phyloP scores from a whole-genome alignment of 2,888 invertebrate species.

The Agriotes lineatus region DNA sequence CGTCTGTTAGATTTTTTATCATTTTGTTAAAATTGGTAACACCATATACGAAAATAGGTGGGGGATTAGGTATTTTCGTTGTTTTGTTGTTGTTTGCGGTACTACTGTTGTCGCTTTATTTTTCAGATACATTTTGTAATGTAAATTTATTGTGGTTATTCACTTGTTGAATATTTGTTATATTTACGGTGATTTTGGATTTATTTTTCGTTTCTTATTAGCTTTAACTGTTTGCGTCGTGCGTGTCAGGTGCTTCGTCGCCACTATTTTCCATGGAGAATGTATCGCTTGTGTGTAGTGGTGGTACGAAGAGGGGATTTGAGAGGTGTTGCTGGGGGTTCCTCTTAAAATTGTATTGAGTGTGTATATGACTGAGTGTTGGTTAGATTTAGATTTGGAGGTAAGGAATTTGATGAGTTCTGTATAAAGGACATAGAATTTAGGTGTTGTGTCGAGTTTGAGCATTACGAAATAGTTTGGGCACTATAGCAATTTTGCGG shows the following conservation, averaged over 20 bases:
- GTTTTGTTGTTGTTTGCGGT: background rate
- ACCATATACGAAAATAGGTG: too few species aligned
- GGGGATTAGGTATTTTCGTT: background rate
- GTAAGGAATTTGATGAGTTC: background rate
- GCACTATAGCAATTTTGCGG: background rate
- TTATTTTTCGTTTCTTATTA: too few species aligned
- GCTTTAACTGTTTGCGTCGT: too few species aligned
- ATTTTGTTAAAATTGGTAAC: too few species aligned
- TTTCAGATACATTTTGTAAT: background rate
- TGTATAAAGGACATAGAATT: background rate
- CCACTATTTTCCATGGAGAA: background rate
- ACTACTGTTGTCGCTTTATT: background rate
- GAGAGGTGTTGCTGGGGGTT: background rate
- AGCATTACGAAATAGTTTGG: background rate
- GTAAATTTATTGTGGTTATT: background rate
- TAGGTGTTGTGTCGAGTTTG: background rate
- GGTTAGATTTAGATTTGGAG: background rate
- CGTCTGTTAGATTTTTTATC: too few species aligned
- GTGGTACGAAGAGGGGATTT: background rate
- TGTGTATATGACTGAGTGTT: background rate
- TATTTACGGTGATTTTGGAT: too few species aligned
- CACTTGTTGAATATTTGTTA: background rate
- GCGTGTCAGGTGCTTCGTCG: too few species aligned
- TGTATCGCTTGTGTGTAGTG: background rate
- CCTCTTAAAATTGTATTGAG: background rate